These are phyloP conservation scores for Andrena cerasifolii DNA, from an alignment of 1,140 invertebrate species.

Conservation along the genomic window DNA sequence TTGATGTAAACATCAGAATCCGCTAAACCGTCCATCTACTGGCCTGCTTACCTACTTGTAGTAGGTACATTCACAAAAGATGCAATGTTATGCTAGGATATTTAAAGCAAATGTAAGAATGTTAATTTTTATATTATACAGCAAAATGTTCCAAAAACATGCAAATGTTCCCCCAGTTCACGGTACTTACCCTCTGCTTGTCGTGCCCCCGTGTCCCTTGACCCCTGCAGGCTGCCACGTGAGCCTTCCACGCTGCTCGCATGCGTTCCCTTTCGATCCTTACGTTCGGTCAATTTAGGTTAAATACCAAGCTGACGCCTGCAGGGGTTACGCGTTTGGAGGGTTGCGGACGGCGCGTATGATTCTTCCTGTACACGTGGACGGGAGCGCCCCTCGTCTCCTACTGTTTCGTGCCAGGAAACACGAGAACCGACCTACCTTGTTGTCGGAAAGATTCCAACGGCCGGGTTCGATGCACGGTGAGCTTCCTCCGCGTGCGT, in stretches of 20 bases:
- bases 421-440: slow-evolving; percentile 13
- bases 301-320: slow-evolving; percentile 15
- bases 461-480: slow-evolving; percentile 1
- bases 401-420: slow-evolving; percentile 7
- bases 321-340: neutral
- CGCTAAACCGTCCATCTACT: no score
- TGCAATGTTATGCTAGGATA: no score
- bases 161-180: no score
- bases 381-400: neutral
- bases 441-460: slow-evolving; percentile 23
- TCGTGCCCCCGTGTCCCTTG: neutral
- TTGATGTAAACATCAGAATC: no score
- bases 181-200: neutral
- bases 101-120: no score
- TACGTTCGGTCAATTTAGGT: slow-evolving; percentile 24
- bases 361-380: slow-evolving; percentile 4
- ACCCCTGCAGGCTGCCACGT: neutral
- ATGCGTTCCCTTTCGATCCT: neutral
- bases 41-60: no score
- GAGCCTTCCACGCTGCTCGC: neutral
- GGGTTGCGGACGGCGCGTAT: neutral
- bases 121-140: no score
- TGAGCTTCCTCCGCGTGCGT: neutral
- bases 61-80: no score
- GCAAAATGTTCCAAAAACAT: no score